Percentiles rank a stretch among this genome's conserved stretches.
Evolutionary conservation across 2,113 vertebrate species (phyloP).

Genomic region (Mobula hypostoma): DNA sequence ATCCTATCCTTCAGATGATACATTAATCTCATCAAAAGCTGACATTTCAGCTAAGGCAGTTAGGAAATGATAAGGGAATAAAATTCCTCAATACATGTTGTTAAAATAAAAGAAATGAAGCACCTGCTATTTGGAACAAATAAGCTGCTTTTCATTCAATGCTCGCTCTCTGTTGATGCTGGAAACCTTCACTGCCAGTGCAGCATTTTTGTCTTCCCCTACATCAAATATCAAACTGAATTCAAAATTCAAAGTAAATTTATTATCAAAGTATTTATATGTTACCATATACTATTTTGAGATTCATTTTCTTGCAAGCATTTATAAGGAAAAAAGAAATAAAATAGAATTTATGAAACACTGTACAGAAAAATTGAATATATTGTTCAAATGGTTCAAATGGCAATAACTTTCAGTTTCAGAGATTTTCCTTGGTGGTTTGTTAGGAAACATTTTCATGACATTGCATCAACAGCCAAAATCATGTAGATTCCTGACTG

Average conservation of each 20-base stretch:
- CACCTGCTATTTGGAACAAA: neutral
- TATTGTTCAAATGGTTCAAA: neutral
- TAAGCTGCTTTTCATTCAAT: neutral
- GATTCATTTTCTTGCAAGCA: no score
- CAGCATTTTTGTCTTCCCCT: neutral
- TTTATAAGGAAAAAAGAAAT: no score
- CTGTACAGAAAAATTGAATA: no score
- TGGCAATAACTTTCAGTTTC: neutral
- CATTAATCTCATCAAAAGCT: slow-evolving; percentile 34
- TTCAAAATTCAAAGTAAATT: no score
- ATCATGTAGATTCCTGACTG: no score
- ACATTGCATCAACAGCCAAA: no score
- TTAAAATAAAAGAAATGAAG: slow-evolving; percentile 6
- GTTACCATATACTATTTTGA: no score
- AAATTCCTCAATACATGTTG: slow-evolving; percentile 1
- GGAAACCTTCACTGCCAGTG: neutral
- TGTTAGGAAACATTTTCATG: neutral
- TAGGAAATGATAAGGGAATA: slow-evolving; percentile 23
- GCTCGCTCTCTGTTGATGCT: neutral
- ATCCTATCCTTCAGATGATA: slow-evolving; percentile 19
- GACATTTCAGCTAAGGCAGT: slow-evolving; percentile 6
- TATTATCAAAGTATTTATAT: no score
- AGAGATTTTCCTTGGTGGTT: neutral
- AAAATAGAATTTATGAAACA: no score
- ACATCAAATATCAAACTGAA: neutral